Base-by-base conservation (phyloP, 2,888 invertebrate species). In the Synergus umbraculus region DNA sequence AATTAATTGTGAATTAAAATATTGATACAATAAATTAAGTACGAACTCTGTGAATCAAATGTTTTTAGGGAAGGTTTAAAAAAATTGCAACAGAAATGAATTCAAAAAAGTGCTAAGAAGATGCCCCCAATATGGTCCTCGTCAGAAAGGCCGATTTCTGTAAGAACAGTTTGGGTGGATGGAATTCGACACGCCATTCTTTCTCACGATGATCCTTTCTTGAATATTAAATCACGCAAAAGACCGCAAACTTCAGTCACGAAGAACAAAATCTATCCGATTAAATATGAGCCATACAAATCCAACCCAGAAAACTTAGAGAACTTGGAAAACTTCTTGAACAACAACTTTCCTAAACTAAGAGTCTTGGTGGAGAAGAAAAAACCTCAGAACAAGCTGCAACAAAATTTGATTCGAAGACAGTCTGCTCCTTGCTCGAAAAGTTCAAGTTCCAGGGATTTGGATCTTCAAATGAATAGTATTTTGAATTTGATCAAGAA, bases 111-210 rank as follows among this genome's bases (percentile, higher is more conserved):
- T 73, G 37, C 37, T 5, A 15, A 9, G 73, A 87, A 85, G 82
- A 93, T 93, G 93, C 92, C 93, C 46, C 92, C 93, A 9, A 93
- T 93, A 82, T 94, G 94, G 94, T 93, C 94, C 83, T 93, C 94
- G 2, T 94, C 94, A 81, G 92, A 93, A 82, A 91, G 94, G 81
- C 94, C 94, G 4, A 91, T 94, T 37, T 94, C 93, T 82, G 93
- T 94, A 49, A 92, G 92, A 80, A 94, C 94, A 0, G 92, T 94
- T 77, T 97, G 97, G 97, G 94, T 95, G 80, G 94, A 95, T 88
- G 96, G 96, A 29, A 94, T 95, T 86, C 93, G 96, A 84, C 95
- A 95, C 92, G 96, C 95, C 22, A 94, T 96, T 73, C 93, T 96
- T 76, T 93, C 94, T 8, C 93, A 94, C 81, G 95, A 95, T 92